A percentile compares a stretch with the other conserved stretches of the same genome.
These are phyloP conservation scores for Melinaea menophilus DNA, from an alignment of 2,888 invertebrate species.

Conservation along the genomic window DNA sequence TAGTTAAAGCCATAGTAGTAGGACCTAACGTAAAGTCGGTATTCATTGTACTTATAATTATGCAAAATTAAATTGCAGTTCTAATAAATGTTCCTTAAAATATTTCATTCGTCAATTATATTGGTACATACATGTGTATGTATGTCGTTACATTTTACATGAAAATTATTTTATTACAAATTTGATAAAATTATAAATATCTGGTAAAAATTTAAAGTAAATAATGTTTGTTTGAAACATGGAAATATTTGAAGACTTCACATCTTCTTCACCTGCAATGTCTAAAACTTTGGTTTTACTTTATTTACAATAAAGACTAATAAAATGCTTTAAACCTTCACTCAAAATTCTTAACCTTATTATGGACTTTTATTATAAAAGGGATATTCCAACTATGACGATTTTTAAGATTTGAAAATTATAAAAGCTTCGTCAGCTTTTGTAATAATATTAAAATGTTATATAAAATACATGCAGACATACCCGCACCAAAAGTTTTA, in stretches of 20 bases:
- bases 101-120: too few relatives aligned
- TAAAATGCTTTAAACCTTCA: slow-evolving; percentile 5
- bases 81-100: too few relatives aligned
- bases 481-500: too few relatives aligned
- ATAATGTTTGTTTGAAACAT: background rate
- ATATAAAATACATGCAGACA: background rate
- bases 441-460: background rate
- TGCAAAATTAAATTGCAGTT: too few relatives aligned
- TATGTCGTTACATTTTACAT: too few relatives aligned
- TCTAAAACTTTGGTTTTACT: slow-evolving; percentile 4
- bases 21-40: too few relatives aligned
- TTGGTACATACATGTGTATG: too few relatives aligned
- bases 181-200: background rate
- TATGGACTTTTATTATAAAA: slow-evolving; percentile 3
- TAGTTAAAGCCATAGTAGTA: too few relatives aligned
- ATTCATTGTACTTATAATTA: too few relatives aligned
- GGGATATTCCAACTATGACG: background rate
- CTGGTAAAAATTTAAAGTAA: background rate
- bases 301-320: background rate
- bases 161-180: background rate
- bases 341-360: background rate
- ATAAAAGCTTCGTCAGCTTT: background rate
- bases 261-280: background rate
- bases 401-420: background rate
- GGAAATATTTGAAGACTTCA: background rate